Evolutionary conservation across 2,888 invertebrate genomes (phyloP), one percentile per base, ranked within the genome.

Genomic region (Nemoura dubitans): DNA sequence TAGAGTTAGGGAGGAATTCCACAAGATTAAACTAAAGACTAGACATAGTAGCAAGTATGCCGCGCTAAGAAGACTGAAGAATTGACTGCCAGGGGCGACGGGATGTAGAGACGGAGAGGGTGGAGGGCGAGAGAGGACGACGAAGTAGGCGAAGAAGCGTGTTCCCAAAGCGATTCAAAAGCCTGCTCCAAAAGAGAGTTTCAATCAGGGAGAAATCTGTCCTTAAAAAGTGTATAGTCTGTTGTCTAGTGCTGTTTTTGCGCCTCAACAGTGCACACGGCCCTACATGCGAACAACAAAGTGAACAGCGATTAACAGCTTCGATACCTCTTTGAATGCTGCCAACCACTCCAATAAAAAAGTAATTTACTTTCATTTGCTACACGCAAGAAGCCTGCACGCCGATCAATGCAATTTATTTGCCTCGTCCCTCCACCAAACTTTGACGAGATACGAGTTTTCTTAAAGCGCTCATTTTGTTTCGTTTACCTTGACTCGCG

Each of bases 21-120:
- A 82, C 87, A 85, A 87, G 87, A 87, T 87, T 87, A 87, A 87
- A 87, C 87, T 87, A 87, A 87, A 87, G 87, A 86, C 87, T 84
- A 43, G 84, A 27, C 28, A 30, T 29, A 28, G 84, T 84, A 84
- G 84, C 59, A 28, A 29, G 84, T 84, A 83, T 86, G 83, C 85
- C 30, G 14, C 76, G 26, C 43, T 77, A 27, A 78, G 76, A 43
- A 82, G 82, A 42, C 86, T 43, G 85, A 86, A 86, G 86, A 86
- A 76, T 84, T 84, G 84, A 84, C 84, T 84, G 84, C 84, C 59
- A 7, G 59, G 26, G 84, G 84, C 84, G 43, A 7, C 25, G 14
- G 36, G 10, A n/a, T n/a, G 36, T 36, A 42, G 83, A n/a, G 81
- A 21, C n/a, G 76, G 26, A 16, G 5, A 28, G 81, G 81, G 81